Percentiles rank a stretch among this genome's conserved stretches.
phyloP scores from a whole-genome alignment of 2,113 vertebrate genomes.

The Macroglossus sobrinus region DNA sequence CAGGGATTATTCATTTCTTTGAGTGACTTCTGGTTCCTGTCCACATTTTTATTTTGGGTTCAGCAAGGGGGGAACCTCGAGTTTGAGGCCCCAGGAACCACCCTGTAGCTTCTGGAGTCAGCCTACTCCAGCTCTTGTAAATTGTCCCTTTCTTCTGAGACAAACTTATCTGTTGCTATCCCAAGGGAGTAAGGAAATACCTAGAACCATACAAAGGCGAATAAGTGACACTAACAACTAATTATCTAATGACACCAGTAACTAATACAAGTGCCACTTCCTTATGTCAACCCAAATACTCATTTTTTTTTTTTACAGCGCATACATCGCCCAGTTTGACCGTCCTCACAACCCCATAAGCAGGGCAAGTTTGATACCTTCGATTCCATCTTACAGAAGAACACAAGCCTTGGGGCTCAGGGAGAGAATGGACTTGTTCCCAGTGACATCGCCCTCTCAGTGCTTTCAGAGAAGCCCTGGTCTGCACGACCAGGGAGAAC shows the following conservation, averaged over 20 bases:
- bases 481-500: no score
- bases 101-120: not conserved
- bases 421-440: fast-evolving
- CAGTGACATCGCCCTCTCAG: not conserved
- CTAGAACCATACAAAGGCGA: not conserved
- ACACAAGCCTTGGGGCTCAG: not conserved
- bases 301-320: no score
- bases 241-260: no score
- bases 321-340: not conserved
- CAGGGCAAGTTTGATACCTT: not conserved
- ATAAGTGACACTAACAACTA: no score
- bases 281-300: not conserved
- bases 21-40: not conserved
- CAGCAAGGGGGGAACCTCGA: not conserved
- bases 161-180: not conserved
- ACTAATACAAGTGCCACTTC: not conserved
- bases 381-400: not conserved
- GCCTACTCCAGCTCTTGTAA: not conserved
- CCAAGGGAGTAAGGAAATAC: not conserved
- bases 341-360: not conserved
- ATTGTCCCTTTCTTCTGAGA: not conserved
- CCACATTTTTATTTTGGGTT: not conserved
- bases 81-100: not conserved
- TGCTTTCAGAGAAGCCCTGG: not conserved
- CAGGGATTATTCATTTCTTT: not conserved